Percentiles rank a stretch among this genome's conserved stretches.
phyloP scores from a whole-genome alignment of 1,140 invertebrate species.

The Atta cephalotes region DNA sequence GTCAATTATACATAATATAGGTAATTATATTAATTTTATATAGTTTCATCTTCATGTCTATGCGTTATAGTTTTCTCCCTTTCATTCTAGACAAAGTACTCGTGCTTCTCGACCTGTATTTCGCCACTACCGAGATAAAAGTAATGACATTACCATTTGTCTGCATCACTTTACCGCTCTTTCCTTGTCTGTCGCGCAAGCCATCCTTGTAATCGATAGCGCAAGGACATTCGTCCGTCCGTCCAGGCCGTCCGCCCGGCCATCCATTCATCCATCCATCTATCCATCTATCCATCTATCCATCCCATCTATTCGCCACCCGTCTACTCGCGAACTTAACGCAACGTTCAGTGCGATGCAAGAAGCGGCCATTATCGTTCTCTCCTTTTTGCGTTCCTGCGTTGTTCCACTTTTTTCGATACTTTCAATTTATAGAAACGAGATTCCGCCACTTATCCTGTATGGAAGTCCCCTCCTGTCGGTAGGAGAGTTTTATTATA shows the following conservation, averaged over 20 bases:
- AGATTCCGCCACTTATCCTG: conserved; percentile 57
- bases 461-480: conserved; percentile 19
- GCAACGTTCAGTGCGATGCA: conserved; percentile 61
- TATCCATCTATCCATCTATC: conserved; percentile 55
- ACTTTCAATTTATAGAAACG: conserved; percentile 68
- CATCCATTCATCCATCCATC: conserved; percentile 29
- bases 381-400: conserved; percentile 51
- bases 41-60: neutral
- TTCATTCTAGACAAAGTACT: conserved; percentile 3
- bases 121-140: conserved; percentile 49
- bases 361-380: conserved; percentile 70
- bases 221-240: conserved; percentile 63
- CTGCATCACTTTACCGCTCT: conserved; percentile 70
- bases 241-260: conserved; percentile 42
- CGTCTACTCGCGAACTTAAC: conserved; percentile 69
- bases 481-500: conserved; percentile 48
- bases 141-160: conserved; percentile 71
- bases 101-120: conserved; percentile 21
- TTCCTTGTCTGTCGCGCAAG: conserved; percentile 47
- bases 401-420: conserved; percentile 61
- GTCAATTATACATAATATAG: neutral
- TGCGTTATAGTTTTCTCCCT: neutral
- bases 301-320: conserved; percentile 47
- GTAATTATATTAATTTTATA: neutral
- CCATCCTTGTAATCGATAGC: conserved; percentile 68